phyloP scores from a whole-genome alignment of 2,113 vertebrate genomes.

The Cairina moschata region DNA sequence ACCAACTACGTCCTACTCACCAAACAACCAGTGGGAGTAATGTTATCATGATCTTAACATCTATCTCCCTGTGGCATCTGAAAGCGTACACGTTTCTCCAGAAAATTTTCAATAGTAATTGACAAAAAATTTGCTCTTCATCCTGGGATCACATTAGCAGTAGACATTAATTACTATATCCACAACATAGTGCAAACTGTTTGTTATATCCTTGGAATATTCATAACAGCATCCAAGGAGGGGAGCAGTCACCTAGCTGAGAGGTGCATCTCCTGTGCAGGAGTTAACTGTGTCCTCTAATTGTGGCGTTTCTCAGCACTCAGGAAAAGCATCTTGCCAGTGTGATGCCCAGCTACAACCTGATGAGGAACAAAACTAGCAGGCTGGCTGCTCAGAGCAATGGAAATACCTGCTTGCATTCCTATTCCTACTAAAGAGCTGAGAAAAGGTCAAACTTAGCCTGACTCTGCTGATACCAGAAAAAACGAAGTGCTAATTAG shows the following conservation, averaged over 20 bases:
- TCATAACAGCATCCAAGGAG: not conserved
- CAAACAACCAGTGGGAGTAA: not conserved
- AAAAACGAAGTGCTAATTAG: not conserved
- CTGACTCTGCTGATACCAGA: not conserved
- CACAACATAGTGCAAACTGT: not conserved
- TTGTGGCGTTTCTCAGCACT: not conserved
- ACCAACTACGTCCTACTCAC: not conserved
- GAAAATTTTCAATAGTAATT: not conserved
- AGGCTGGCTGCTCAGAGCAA: not conserved
- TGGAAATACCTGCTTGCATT: not conserved
- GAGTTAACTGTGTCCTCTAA: not conserved
- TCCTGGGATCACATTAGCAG: not conserved
- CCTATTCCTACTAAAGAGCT: not conserved
- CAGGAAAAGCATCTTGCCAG: not conserved
- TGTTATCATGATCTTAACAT: not conserved
- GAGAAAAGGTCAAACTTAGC: not conserved
- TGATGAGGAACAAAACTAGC: not conserved
- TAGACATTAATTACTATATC: not conserved
- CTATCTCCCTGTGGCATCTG: not conserved
- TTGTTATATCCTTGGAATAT: not conserved
- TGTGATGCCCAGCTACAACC: accelerated
- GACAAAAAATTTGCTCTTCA: not conserved
- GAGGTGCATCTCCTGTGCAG: not conserved
- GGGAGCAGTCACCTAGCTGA: not conserved
- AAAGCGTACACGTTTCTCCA: not conserved